Evolutionary conservation across 2,797 vertebrate species (phyloP), one percentile per base, ranked within the genome.

Genomic region (Syncerus caffer): DNA sequence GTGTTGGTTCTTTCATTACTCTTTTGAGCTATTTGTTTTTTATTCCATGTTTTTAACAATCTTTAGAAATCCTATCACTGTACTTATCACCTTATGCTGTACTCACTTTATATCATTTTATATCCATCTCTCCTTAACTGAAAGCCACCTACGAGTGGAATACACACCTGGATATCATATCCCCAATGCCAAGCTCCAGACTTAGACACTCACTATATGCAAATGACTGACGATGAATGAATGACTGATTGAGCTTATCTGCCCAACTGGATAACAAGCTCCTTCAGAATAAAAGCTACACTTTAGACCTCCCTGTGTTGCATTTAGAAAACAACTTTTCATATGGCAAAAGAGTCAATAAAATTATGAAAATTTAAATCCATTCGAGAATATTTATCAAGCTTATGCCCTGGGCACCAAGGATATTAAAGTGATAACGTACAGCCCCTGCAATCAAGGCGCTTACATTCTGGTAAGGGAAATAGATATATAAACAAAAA

Each of bases 311-410:
- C 62, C 64, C 38, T 50, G 25, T 86, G 71, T 74, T 71, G 89
- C 78, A 93, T 58, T 92, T 82, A 96, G 29, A 86, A 92, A 19
- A 76, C 47, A 90, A 27, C 42, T 95, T 91, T 79, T 78, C 42
- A 86, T 62, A 85, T 29, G 55, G 29, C 31, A 64, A 76, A 93
- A 78, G 27, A 90, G 27, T 57, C 51, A 25, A 90, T 55, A 67
- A 19, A 34, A 67, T 79, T 96, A 62, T 58, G 55, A 57, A 95
- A 93, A 87, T 53, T 47, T 71, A 57, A 93, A 76, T 86, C 62
- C 27, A 71, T 55, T 79, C 21, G 50, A 89, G 88, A 93, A 50
- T 78, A 95, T 27, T 53, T 76, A 58, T 45, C n/a, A 25, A 64
- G 87, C 7, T 92, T 82, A 89, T 78, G 45, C 85, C 42, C 27